Evolutionary conservation across 2,888 invertebrate genomes (phyloP).

Genomic region (Acanthosoma haemorrhoidale): DNA sequence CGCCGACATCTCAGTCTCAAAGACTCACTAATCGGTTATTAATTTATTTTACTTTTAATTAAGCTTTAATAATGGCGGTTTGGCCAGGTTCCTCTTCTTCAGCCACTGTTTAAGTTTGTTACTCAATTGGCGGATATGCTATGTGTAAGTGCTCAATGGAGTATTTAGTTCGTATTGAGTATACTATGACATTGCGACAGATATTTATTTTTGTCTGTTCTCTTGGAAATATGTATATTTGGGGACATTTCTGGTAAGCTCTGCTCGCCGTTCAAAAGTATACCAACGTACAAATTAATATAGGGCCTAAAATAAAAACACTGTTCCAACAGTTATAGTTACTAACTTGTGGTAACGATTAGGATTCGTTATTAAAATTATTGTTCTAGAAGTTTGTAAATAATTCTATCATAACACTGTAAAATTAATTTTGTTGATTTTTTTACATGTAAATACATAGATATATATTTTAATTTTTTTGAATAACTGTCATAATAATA

Average conservation of each 20-base stretch:
- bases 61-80: slow-evolving; percentile 11
- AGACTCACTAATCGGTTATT: slow-evolving; percentile 17
- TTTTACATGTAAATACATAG: slow-evolving; percentile 19
- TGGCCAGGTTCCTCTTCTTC: not conserved
- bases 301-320: slow-evolving; percentile 45
- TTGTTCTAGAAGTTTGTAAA: slow-evolving; percentile 23
- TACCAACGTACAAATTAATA: slow-evolving; percentile 46
- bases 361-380: not conserved
- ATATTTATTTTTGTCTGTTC: slow-evolving; percentile 2
- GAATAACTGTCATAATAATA: slow-evolving; percentile 37
- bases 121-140: not conserved
- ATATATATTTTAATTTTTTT: slow-evolving; percentile 18
- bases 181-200: not conserved
- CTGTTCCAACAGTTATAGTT: slow-evolving; percentile 27
- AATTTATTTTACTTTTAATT: slow-evolving; percentile 23
- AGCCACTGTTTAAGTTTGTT: slow-evolving; percentile 7
- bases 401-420: slow-evolving; percentile 34
- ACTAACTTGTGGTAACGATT: slow-evolving; percentile 22
- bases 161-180: slow-evolving; percentile 15
- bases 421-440: slow-evolving; percentile 34
- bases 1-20: slow-evolving; percentile 16
- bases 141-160: slow-evolving; percentile 24
- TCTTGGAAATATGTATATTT: not conserved
- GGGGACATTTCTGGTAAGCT: slow-evolving; percentile 39
- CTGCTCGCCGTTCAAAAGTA: slow-evolving; percentile 45